Base-by-base conservation (phyloP, 2,888 invertebrate genomes). In the Platypus cylindrus region DNA sequence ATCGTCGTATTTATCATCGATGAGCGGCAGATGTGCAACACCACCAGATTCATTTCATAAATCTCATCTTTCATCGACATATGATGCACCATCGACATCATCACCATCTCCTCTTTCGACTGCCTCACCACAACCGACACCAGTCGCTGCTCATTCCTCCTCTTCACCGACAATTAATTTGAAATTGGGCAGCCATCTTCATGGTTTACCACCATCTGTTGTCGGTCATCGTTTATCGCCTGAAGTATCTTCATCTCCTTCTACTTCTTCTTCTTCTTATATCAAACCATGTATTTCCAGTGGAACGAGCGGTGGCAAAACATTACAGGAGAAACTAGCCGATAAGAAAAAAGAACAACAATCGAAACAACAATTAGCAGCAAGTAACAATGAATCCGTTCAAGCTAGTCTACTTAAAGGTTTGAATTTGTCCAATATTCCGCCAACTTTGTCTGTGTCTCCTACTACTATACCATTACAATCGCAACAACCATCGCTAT, bases 241-340 rank as follows among this genome's bases (percentile, higher is more conserved):
- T n/a, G n/a, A 15, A 23, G n/a, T n/a, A n/a, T n/a, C 26, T 9
- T 36, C 39, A 3, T 37, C 41, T 8, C 41, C 41, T n/a, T 36
- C 41, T 3, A 29, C 27, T 2, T 38, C 38, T 13, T 36, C 31
- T 34, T 38, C 32, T 33, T 38, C 34, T 17, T 41, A 34, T 32
- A 33, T 33, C n/a, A 36, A 33, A 11, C 20, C 34, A 2, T 17
- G 12, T 15, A n/a, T n/a, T n/a, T n/a, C n/a, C n/a, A 18, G 24
- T 2, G 26, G 26, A 3, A 29, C 24, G 7, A 43, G 40, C 15
- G 36, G 73, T 1, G 70, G 70, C 1, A 77, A 77, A 59, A 77
- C 78, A 1, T 53, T 78, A 36, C 77, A 78, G 49, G 75, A 78
- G 52, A 77, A 76, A 54, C 55, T 78, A 35, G 77, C 76, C 0